These are phyloP conservation scores for Tuberolachnus salignus DNA, from an alignment of 2,888 invertebrate species.

Conservation along the genomic window DNA sequence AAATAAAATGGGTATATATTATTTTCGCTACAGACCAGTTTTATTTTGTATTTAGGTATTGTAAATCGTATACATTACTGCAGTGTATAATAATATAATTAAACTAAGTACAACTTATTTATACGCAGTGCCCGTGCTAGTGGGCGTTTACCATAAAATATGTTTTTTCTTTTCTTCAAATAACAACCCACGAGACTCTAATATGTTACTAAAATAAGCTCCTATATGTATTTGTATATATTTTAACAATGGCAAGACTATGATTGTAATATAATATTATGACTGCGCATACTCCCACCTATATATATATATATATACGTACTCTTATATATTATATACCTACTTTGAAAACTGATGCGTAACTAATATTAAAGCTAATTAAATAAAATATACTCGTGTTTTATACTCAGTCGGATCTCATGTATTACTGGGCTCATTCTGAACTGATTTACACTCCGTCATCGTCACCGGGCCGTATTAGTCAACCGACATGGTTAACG, in stretches of 20 bases:
- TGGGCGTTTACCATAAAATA: slow-evolving; percentile 8
- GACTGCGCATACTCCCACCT: not conserved
- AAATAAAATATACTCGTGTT: not conserved
- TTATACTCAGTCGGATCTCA: slow-evolving; percentile 77
- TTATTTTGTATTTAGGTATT: too few relatives aligned
- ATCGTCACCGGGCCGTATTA: slow-evolving; percentile 75
- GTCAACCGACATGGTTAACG: slow-evolving; percentile 71
- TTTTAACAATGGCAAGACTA: not conserved
- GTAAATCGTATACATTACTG: too few relatives aligned
- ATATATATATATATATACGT: too few relatives aligned
- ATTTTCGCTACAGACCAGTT: too few relatives aligned
- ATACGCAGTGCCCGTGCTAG: not conserved
- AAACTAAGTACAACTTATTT: not conserved
- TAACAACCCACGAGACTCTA: slow-evolving; percentile 7
- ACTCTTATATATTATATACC: not conserved
- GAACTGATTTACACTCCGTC: slow-evolving; percentile 73
- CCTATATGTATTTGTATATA: not conserved
- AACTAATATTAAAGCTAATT: slow-evolving; percentile 44
- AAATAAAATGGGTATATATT: too few relatives aligned
- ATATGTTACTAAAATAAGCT: slow-evolving; percentile 21
- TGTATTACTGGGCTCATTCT: slow-evolving; percentile 90
- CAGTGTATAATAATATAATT: not conserved
- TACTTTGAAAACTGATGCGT: not conserved
- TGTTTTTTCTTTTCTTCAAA: not conserved
- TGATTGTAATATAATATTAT: slow-evolving; percentile 43